These are phyloP conservation scores for Parascotia fuliginaria DNA, from an alignment of 2,888 invertebrate genomes.

Conservation along the genomic window DNA sequence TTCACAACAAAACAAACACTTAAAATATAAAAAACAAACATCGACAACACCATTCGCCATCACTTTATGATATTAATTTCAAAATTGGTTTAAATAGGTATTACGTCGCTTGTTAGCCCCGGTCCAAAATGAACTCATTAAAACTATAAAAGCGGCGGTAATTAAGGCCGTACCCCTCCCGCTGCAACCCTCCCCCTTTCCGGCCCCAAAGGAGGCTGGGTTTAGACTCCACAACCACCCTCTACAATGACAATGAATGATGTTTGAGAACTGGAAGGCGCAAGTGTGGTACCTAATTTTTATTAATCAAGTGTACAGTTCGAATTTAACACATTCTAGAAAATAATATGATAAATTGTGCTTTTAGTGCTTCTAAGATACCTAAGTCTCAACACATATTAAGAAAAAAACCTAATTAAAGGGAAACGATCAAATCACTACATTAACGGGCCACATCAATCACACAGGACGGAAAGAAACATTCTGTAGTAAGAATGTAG, in stretches of 20 bases:
- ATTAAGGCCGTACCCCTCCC: constrained; percentile 83
- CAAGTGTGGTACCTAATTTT: neutral
- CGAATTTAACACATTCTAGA: too few relatives aligned
- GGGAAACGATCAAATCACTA: too few relatives aligned
- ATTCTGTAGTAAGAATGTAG: too few relatives aligned
- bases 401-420: too few relatives aligned
- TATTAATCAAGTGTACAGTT: too few relatives aligned
- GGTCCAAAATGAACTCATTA: constrained; percentile 90
- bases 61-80: constrained; percentile 82
- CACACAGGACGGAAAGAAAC: too few relatives aligned
- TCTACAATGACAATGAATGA: constrained; percentile 36
- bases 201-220: constrained; percentile 56
- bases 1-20: neutral
- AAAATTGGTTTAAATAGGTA: constrained; percentile 85
- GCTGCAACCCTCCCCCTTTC: constrained; percentile 50
- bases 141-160: constrained; percentile 91
- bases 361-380: too few relatives aligned
- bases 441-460: too few relatives aligned
- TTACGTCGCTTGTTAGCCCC: constrained; percentile 87
- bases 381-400: too few relatives aligned
- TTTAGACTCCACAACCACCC: constrained; percentile 60
- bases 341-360: too few relatives aligned
- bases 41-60: constrained; percentile 54
- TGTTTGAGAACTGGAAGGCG: constrained; percentile 37
- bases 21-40: constrained; percentile 27